These are phyloP conservation scores for Helleia helle DNA, from an alignment of 2,888 invertebrate species.

Conservation along the genomic window DNA sequence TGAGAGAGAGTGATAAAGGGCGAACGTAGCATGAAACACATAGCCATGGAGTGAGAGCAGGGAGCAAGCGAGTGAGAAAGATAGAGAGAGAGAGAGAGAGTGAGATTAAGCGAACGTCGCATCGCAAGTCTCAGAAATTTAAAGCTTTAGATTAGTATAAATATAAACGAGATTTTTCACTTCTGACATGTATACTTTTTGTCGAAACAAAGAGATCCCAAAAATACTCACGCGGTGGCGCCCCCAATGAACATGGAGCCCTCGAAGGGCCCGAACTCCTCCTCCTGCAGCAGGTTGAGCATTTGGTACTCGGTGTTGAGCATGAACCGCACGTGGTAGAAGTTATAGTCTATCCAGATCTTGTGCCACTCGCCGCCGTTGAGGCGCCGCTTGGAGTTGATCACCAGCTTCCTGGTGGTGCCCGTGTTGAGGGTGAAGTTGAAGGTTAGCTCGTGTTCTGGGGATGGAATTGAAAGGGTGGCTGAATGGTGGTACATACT, in stretches of 20 bases:
- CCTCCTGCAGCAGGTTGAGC: slow-evolving; percentile 87
- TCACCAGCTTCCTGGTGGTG: slow-evolving; percentile 85
- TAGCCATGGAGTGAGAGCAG: too few relatives aligned
- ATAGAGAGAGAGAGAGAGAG: too few relatives aligned
- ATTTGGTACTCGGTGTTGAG: slow-evolving; percentile 92
- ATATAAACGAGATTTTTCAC: too few relatives aligned
- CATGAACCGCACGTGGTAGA: slow-evolving; percentile 94
- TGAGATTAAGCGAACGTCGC: too few relatives aligned
- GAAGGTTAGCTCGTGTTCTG: slow-evolving; percentile 89
- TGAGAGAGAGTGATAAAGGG: too few relatives aligned
- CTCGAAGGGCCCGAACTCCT: slow-evolving; percentile 93
- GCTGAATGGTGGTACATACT: too few relatives aligned
- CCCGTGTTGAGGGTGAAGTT: slow-evolving; percentile 92
- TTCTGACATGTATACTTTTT: too few relatives aligned
- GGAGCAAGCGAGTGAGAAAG: too few relatives aligned
- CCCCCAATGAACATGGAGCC: slow-evolving; percentile 96
- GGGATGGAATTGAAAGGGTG: not conserved
- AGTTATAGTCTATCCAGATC: slow-evolving; percentile 95
- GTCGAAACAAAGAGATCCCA: too few relatives aligned
- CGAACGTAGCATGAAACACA: too few relatives aligned
- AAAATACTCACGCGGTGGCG: slow-evolving; percentile 85
- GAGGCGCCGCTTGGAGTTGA: slow-evolving; percentile 85
- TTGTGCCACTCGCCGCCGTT: slow-evolving; percentile 98
- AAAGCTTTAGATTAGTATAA: too few relatives aligned
- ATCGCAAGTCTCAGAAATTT: too few relatives aligned